A percentile compares a stretch with the other conserved stretches of the same genome.
phyloP scores from a whole-genome alignment of 2,888 invertebrate genomes.

The Dasysyrphus tricinctus region DNA sequence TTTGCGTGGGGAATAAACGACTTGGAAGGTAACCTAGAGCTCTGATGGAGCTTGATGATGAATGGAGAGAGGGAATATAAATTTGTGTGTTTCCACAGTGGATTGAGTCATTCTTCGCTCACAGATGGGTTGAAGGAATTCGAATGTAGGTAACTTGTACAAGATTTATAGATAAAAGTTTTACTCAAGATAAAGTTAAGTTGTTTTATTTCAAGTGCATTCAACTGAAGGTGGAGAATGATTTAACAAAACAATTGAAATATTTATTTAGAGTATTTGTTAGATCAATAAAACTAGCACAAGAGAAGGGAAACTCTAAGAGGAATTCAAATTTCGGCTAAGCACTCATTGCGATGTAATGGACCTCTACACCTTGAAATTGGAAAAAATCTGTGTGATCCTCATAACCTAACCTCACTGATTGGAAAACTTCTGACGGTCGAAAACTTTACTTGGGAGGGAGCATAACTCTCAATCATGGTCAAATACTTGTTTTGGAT shows the following conservation, averaged over 20 bases:
- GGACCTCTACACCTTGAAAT: too few species aligned
- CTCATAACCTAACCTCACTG: too few species aligned
- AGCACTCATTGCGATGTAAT: too few species aligned
- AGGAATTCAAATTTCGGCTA: too few species aligned
- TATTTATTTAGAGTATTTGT: background rate
- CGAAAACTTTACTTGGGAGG: too few species aligned
- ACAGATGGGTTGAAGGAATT: constrained; percentile 18
- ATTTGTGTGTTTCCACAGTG: background rate
- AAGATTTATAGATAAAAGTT: constrained; percentile 19
- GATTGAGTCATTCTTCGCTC: constrained; percentile 58
- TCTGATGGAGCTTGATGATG: background rate
- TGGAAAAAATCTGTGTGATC: too few species aligned
- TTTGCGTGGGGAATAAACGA: constrained; percentile 16
- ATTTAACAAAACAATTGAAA: background rate
- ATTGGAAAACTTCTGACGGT: too few species aligned
- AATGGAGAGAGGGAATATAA: constrained; percentile 33
- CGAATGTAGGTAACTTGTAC: background rate
- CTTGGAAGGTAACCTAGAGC: background rate
- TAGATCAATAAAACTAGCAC: too few species aligned
- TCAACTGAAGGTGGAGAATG: background rate
- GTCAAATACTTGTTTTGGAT: too few species aligned
- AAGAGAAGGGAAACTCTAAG: too few species aligned
- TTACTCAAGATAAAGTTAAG: background rate
- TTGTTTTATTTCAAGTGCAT: background rate
- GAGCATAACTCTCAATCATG: too few species aligned